Conservation (phyloP, 2,888 invertebrate genomes). For the Phyllotreta cruciferae region DNA sequence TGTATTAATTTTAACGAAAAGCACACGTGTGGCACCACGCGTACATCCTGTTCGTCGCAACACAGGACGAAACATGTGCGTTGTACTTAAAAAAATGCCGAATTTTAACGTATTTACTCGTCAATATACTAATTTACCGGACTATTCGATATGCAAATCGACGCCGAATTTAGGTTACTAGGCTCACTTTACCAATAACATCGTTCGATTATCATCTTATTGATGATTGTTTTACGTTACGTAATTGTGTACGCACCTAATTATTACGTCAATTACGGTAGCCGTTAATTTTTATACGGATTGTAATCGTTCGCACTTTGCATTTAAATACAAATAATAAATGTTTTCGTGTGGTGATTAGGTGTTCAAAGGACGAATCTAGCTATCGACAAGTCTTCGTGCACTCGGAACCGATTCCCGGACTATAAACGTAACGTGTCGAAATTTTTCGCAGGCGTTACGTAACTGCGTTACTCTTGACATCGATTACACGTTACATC, state of each 20-base stretch:
- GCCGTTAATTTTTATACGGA: background rate
- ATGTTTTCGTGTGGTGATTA: no score
- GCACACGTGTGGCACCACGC: no score
- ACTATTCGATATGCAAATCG: slow-evolving; percentile 35
- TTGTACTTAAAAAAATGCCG: slow-evolving; percentile 1
- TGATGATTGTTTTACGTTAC: slow-evolving; percentile 35
- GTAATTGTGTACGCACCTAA: slow-evolving; percentile 10
- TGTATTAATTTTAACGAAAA: no score
- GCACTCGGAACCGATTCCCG: no score
- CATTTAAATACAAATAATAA: background rate
- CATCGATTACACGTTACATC: slow-evolving; percentile 42
- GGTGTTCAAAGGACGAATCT: no score
- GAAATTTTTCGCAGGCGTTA: slow-evolving; percentile 38
- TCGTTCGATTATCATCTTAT: slow-evolving; percentile 40
- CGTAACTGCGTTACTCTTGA: slow-evolving; percentile 47
- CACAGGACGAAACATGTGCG: no score
- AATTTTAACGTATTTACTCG: background rate
- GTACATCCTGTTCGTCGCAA: no score
- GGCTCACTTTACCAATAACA: slow-evolving; percentile 38
- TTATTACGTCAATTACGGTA: slow-evolving; percentile 4
- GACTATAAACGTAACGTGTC: slow-evolving; percentile 21
- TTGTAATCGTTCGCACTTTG: background rate
- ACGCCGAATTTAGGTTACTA: slow-evolving; percentile 42
- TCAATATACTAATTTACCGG: background rate
- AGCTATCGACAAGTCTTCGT: no score